These are phyloP conservation scores for Epinotia nisella DNA, from an alignment of 2,888 invertebrate species.

Conservation along the genomic window DNA sequence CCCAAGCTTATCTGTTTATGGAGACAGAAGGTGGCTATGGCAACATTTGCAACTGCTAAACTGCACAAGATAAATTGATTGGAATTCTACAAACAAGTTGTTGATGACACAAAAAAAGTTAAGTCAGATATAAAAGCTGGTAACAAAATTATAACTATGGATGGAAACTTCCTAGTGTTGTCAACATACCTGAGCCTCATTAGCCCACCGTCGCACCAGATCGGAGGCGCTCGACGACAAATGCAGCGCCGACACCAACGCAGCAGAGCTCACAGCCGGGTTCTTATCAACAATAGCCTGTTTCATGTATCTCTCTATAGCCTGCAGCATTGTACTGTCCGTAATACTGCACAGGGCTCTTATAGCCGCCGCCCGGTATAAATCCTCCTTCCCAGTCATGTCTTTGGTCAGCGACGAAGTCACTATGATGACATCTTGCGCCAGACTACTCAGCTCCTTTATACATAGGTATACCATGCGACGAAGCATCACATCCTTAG, in stretches of 20 bases:
- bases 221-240: constrained; percentile 92
- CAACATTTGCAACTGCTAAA: too few species aligned
- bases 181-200: constrained; percentile 96
- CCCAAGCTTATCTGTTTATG: too few species aligned
- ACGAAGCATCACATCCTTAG: constrained; percentile 96
- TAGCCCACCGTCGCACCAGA: constrained; percentile 98
- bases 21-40: too few species aligned
- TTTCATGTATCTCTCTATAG: constrained; percentile 99
- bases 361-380: constrained; percentile 96
- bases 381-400: constrained; percentile 98
- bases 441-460: constrained; percentile 96
- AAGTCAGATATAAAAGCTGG: too few species aligned
- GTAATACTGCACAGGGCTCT: constrained; percentile 98
- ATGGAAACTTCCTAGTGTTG: too few species aligned
- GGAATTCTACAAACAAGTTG: too few species aligned
- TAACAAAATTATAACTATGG: too few species aligned
- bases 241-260: constrained; percentile 96
- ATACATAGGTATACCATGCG: constrained; percentile 98
- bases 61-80: too few species aligned
- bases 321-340: constrained; percentile 96
- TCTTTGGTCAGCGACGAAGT: constrained; percentile 98
- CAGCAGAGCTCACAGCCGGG: constrained; percentile 97
- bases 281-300: constrained; percentile 99
- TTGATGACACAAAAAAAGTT: too few species aligned
- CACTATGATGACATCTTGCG: constrained; percentile 99